phyloP scores from a whole-genome alignment of 2,888 invertebrate genomes.

The Conus canariensis region DNA sequence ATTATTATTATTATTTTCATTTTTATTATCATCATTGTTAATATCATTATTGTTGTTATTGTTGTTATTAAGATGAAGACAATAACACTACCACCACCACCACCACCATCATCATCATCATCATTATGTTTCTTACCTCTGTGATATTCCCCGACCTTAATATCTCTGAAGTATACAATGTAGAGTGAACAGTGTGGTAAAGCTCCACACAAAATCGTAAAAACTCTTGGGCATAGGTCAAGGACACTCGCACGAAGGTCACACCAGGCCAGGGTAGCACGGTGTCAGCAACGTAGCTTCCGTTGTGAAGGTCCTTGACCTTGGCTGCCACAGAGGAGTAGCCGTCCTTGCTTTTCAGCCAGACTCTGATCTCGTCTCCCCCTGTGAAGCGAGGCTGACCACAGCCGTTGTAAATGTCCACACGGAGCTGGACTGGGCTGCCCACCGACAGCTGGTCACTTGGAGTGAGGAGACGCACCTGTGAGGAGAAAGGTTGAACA shows the following conservation, averaged over 20 bases:
- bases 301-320: neutral
- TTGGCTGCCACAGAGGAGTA: constrained; percentile 3
- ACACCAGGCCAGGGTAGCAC: too few species aligned
- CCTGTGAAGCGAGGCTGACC: neutral
- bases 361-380: constrained; percentile 11
- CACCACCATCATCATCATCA: too few species aligned
- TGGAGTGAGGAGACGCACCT: neutral
- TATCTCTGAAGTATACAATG: neutral
- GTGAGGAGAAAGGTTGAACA: neutral
- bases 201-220: neutral
- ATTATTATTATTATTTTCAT: too few species aligned
- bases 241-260: too few species aligned
- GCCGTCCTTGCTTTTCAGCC: neutral
- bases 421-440: neutral
- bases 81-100: too few species aligned
- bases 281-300: too few species aligned
- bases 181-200: neutral
- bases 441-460: neutral
- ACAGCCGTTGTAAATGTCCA: constrained; percentile 3
- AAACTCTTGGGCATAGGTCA: neutral
- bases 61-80: too few species aligned
- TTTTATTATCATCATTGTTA: too few species aligned
- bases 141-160: neutral
- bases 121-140: too few species aligned
- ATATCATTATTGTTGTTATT: too few species aligned